These are phyloP conservation scores for Empidonax traillii DNA, from an alignment of 2,113 vertebrate genomes.

Conservation along the genomic window DNA sequence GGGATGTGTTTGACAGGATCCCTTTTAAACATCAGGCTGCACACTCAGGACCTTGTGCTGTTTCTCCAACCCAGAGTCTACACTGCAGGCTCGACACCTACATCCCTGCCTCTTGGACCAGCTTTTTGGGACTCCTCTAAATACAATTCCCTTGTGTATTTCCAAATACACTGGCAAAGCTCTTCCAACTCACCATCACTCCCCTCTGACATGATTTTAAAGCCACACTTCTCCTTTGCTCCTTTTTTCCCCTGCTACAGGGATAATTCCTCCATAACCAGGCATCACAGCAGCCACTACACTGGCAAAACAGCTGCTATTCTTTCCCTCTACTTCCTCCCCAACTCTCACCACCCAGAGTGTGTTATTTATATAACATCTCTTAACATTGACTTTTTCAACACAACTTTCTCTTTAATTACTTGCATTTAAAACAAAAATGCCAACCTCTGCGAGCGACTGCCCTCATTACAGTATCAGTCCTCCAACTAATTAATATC, in stretches of 20 bases:
- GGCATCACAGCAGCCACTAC: not conserved
- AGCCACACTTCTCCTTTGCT: not conserved
- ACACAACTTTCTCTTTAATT: constrained; percentile 16
- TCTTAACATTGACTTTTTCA: not conserved
- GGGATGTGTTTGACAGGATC: not conserved
- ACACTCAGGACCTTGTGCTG: fast-evolving
- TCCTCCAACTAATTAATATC: constrained; percentile 51
- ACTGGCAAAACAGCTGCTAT: not conserved
- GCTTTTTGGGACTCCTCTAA: not conserved
- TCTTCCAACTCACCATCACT: not conserved
- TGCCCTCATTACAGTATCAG: constrained; percentile 14
- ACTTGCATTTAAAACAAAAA: constrained; percentile 31
- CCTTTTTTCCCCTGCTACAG: not conserved
- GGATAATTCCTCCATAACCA: not conserved
- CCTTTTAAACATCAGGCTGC: not conserved
- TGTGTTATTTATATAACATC: not conserved
- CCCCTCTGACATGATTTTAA: not conserved
- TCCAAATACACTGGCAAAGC: not conserved
- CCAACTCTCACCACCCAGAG: not conserved
- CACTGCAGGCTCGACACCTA: fast-evolving
- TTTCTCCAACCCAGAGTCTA: not conserved
- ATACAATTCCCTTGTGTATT: fast-evolving
- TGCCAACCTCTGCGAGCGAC: not conserved
- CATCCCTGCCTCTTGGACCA: not conserved
- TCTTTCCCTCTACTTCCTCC: not conserved